Evolutionary conservation across 1,140 invertebrate genomes (phyloP), one percentile per base, ranked within the genome.

Genomic region (Campoletis sonorensis): DNA sequence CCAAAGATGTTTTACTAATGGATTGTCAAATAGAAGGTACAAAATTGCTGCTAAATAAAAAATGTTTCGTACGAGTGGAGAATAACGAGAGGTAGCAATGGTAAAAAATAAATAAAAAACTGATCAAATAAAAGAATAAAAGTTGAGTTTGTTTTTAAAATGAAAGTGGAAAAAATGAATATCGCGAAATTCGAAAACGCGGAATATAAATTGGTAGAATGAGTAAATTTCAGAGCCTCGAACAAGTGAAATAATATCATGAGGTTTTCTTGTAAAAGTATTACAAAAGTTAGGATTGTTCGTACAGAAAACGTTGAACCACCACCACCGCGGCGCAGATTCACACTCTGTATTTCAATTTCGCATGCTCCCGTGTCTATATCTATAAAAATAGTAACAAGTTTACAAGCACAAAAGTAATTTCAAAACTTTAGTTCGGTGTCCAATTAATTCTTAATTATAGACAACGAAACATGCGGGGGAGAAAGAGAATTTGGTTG

Each of bases 381-480:
- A 70, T 18, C 30, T 15, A 70, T 4, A 4, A 33, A 30, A 33
- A 33, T 70, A 30, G 61, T 54, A 15, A 64, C 61, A 70, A 64
- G 30, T 70, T 70, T n/a, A 33, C 30, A 45, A 45, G 40, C 67
- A 33, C 27, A 70, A 70, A 70, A 70, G 67, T 70, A 70, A 70
- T 70, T 70, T 70, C 67, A n/a, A 64, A 64, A 70, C 67, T 70
- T 70, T 70, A 4, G 21, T 30, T 18, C 3, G 26, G 27, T 33
- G 30, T 21, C 30, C 67, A 70, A 70, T 70, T 70, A 70, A 70
- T 70, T 70, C 27, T 70, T 70, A 70, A 70, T 33, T 70, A 64
- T 70, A 70, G 67, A 30, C 67, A 70, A 33, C 67, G 23, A 15
- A 26, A 64, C 7, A 64, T n/a, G 18, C 5, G 54, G 54, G 21